Conservation (phyloP, 2,113 vertebrate genomes). For the Rutilus rutilus region DNA sequence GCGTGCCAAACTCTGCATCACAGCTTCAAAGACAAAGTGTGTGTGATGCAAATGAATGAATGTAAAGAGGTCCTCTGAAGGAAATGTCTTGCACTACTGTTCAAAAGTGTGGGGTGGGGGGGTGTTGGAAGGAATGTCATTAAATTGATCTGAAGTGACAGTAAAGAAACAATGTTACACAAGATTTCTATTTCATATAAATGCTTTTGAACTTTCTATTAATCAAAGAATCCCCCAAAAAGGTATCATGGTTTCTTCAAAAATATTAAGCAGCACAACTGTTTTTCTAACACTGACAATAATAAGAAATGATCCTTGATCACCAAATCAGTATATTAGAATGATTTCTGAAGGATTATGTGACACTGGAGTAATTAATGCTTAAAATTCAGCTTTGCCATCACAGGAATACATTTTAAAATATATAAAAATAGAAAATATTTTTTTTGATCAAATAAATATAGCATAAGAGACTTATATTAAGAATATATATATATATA, state of each 20-base stretch:
- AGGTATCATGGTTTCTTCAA: neutral
- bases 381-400: no score
- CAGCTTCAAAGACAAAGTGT: constrained; percentile 61
- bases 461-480: no score
- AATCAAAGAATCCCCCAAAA: no score
- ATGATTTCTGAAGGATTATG: neutral
- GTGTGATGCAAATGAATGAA: neutral
- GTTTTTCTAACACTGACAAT: neutral
- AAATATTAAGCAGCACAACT: neutral
- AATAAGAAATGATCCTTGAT: neutral
- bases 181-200: no score
- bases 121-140: neutral
- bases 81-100: neutral
- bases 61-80: neutral
- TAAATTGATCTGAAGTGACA: neutral
- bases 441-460: no score
- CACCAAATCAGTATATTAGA: neutral
- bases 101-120: no score
- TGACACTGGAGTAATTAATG: neutral
- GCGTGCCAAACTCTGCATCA: constrained; percentile 77
- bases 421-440: no score
- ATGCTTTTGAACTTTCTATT: no score
- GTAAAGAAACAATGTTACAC: neutral
- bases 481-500: no score
- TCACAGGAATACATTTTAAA: no score